Percentiles rank a stretch among this genome's conserved stretches.
phyloP scores from a whole-genome alignment of 1,140 invertebrate genomes.

The Meloidogyne chitwoodi region DNA sequence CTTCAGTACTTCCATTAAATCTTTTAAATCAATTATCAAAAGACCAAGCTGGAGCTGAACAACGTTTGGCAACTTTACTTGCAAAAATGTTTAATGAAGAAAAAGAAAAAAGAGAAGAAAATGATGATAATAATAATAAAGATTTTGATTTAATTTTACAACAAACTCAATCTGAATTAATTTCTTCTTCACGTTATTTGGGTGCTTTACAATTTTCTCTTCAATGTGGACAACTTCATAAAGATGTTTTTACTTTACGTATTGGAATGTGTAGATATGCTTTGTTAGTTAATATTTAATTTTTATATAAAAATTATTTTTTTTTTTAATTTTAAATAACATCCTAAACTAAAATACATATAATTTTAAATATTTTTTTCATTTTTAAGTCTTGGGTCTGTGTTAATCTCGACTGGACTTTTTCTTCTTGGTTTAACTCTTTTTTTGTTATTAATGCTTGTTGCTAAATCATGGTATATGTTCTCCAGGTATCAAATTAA shows the following conservation, averaged over 20 bases:
- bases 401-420: conserved; percentile 39
- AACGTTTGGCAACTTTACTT: conserved; percentile 1
- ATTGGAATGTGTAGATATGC: conserved; percentile 48
- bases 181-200: conserved; percentile 9
- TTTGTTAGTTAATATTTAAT: conserved; percentile 39
- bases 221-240: conserved; percentile 39
- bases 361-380: no score
- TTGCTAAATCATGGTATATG: conserved; percentile 42
- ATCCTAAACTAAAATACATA: no score
- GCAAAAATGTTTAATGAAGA: not conserved
- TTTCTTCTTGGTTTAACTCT: conserved; percentile 52
- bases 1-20: conserved; percentile 5
- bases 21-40: not conserved
- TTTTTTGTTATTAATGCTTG: conserved; percentile 50
- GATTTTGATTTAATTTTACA: not conserved
- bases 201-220: conserved; percentile 44
- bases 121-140: not conserved
- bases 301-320: no score
- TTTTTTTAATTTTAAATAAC: no score
- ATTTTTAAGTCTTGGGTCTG: conserved; percentile 46
- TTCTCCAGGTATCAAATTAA: conserved; percentile 22
- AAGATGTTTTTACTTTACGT: conserved; percentile 44
- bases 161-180: not conserved
- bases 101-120: not conserved
- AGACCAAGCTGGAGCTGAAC: conserved; percentile 4